Conservation (phyloP, 2,797 vertebrate genomes). For the Myotis daubentonii region DNA sequence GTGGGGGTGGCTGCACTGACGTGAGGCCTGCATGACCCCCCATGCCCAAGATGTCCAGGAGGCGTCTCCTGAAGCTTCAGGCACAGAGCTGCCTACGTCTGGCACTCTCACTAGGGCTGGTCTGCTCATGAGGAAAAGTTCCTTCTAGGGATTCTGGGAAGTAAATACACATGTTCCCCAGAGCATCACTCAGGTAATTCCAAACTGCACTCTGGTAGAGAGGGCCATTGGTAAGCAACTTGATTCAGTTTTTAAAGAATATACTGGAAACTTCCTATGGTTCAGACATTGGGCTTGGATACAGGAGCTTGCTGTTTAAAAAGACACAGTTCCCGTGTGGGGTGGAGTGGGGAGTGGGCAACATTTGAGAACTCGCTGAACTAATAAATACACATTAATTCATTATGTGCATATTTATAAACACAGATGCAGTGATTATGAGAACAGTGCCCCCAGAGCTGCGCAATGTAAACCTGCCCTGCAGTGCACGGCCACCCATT, state of each 20-base stretch:
- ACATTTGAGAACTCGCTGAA: background rate
- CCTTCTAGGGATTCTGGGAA: background rate
- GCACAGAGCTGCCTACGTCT: too few species aligned
- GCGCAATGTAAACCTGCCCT: background rate
- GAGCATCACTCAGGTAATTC: background rate
- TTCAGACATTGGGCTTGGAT: background rate
- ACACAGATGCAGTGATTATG: background rate
- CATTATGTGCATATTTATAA: background rate
- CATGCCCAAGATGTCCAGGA: background rate
- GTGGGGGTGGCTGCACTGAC: background rate
- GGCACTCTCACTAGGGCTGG: background rate
- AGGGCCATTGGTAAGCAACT: background rate
- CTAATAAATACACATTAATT: background rate
- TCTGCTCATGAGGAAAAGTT: background rate
- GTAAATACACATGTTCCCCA: background rate
- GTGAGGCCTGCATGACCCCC: background rate
- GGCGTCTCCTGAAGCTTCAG: background rate
- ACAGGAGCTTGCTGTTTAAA: background rate
- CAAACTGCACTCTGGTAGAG: too few species aligned
- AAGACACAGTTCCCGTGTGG: background rate
- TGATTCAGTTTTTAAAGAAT: background rate
- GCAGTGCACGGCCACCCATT: too few species aligned
- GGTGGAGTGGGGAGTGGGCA: background rate
- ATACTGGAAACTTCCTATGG: background rate
- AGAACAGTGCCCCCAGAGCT: background rate